A percentile compares a stretch with the other conserved stretches of the same genome.
These are phyloP conservation scores for Dallia pectoralis DNA, from an alignment of 2,797 vertebrate genomes.

Conservation along the genomic window DNA sequence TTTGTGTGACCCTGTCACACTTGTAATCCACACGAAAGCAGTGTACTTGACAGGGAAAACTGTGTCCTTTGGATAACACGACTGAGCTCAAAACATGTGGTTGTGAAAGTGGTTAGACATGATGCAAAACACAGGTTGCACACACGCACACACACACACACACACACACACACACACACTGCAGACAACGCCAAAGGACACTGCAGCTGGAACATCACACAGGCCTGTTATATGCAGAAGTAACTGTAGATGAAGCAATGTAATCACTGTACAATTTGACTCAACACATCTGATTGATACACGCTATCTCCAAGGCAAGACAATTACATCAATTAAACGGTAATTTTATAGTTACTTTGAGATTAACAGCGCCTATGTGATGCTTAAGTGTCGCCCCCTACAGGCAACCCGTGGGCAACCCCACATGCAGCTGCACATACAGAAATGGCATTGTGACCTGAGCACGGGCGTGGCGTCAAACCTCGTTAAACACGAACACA, in stretches of 20 bases:
- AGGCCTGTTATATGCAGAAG: too few relatives aligned
- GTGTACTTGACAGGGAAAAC: conserved; percentile 2
- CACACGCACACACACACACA: background rate
- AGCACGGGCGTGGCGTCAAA: conserved; percentile 40
- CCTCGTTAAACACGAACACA: conserved; percentile 16
- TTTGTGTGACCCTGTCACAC: background rate
- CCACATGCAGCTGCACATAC: conserved; percentile 42
- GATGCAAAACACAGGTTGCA: background rate
- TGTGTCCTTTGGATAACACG: background rate
- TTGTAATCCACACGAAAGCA: background rate
- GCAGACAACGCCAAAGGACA: too few relatives aligned
- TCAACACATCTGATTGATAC: too few relatives aligned
- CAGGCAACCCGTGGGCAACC: conserved; percentile 10
- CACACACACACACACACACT: background rate
- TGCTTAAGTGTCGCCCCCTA: too few relatives aligned
- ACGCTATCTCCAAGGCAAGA: too few relatives aligned
- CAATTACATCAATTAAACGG: too few relatives aligned
- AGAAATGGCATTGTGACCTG: conserved; percentile 45
- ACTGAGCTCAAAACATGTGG: background rate
- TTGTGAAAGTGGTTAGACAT: conserved; percentile 9
- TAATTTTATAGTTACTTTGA: too few relatives aligned
- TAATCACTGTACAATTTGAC: too few relatives aligned
- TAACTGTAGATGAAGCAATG: too few relatives aligned
- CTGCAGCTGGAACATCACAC: too few relatives aligned
- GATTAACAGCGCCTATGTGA: too few relatives aligned